Conservation (phyloP, 2,797 vertebrate genomes). For the Gouania willdenowi region DNA sequence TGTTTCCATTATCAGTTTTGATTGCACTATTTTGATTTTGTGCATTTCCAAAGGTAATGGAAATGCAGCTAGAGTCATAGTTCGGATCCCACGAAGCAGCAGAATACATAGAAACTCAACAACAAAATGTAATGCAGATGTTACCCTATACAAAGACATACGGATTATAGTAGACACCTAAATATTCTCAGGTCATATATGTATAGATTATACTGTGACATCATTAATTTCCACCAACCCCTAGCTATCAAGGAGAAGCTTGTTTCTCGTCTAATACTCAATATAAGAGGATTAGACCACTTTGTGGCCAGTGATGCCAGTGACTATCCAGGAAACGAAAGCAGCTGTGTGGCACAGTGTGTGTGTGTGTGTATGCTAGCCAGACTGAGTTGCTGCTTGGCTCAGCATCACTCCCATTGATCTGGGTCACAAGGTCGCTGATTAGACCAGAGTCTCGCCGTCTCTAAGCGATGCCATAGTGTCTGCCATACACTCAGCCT, state of each 20-base stretch:
- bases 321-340: slow-evolving; percentile 24
- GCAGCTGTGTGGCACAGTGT: slow-evolving; percentile 11
- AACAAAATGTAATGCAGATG: too few species aligned
- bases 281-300: slow-evolving; percentile 31
- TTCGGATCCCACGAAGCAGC: too few species aligned
- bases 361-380: slow-evolving; percentile 9
- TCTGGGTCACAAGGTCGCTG: slow-evolving; percentile 74
- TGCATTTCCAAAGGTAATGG: too few species aligned
- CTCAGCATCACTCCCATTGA: slow-evolving; percentile 56
- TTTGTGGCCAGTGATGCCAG: slow-evolving; percentile 14
- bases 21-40: too few species aligned
- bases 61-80: too few species aligned
- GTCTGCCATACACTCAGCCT: slow-evolving; percentile 59
- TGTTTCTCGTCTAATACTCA: slow-evolving; percentile 22
- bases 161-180: too few species aligned
- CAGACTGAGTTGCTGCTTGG: slow-evolving; percentile 29
- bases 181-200: slow-evolving; percentile 3
- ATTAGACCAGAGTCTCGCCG: slow-evolving; percentile 50
- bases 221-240: too few species aligned
- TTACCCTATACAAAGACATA: too few species aligned
- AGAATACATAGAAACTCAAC: too few species aligned
- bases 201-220: too few species aligned
- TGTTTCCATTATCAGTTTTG: too few species aligned
- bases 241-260: too few species aligned
- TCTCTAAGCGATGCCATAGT: slow-evolving; percentile 56